Evolutionary conservation across 1,140 invertebrate genomes (phyloP), one percentile per base, ranked within the genome.

Genomic region (Drosophila simulans): DNA sequence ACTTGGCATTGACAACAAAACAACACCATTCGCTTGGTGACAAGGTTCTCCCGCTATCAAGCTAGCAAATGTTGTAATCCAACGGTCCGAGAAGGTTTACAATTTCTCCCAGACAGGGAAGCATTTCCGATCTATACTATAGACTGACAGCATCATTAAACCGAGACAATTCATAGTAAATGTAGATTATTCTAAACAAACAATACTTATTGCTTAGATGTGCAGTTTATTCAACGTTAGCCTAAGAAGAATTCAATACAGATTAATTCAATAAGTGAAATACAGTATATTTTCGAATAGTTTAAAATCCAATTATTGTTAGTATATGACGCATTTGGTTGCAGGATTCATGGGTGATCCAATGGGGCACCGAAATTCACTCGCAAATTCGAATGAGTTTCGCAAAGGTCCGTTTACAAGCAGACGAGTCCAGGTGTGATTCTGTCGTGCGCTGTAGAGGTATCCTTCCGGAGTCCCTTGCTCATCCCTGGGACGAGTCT

Each of bases 301-400:
- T 15, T 27, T 48, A 7, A 2, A 27, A 8, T 12, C 0, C 3
- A 20, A 34, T 7, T 7, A 12, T 1, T 43, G 4, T 48, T 60
- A 91, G 56, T 91, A 91, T 56, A 76, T 91, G n/a, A 45, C 37
- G 51, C 90, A 91, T 40, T 91, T 91, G 53, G 74, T 71, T 1
- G 60, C 69, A 0, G 78, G 90, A 73, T 91, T 91, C 90, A 91
- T 91, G 20, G 84, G 68, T 20, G 76, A 70, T 0, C 90, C 90
- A 1, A 73, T 52, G 1, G 72, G 39, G 43, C 91, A 91, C n/a
- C 35, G 65, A 55, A 92, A 92, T 5, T 91, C 91, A 1, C 54
- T 58, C 0, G 79, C 68, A 15, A 92, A 92, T 15, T 92, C 91
- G 0, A 10, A 43, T 8, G 69, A 69, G 71, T 91, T 91, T 5